phyloP scores from a whole-genome alignment of 2,113 vertebrate genomes.

The Chascanopsetta lugubris region DNA sequence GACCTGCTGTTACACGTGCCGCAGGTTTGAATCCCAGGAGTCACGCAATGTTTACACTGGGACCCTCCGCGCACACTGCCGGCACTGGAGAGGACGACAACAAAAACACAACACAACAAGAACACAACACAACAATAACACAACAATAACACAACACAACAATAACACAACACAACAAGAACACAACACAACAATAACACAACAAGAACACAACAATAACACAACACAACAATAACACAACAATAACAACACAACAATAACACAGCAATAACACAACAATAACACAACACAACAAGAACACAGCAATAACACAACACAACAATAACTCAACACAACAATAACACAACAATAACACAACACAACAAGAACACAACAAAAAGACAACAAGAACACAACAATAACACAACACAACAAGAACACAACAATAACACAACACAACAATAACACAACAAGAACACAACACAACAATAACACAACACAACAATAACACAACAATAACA shows the following conservation, averaged over 20 bases:
- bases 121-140: too few species aligned
- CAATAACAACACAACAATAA: too few species aligned
- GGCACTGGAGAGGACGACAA: not conserved
- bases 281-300: not conserved
- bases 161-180: not conserved
- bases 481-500: slow-evolving; percentile 6
- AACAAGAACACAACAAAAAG: too few species aligned
- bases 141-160: not conserved
- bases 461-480: not conserved
- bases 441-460: too few species aligned
- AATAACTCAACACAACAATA: too few species aligned
- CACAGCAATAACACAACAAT: too few species aligned
- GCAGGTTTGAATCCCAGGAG: slow-evolving; percentile 1
- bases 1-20: not conserved
- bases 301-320: not conserved
- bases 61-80: not conserved
- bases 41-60: slow-evolving; percentile 1
- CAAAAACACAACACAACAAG: slow-evolving; percentile 1
- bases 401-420: not conserved
- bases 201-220: too few species aligned
- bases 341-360: not conserved
- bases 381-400: too few species aligned
- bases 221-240: not conserved
- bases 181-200: not conserved
- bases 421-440: not conserved